Percentiles rank a stretch among this genome's conserved stretches.
These are phyloP conservation scores for Lamprotornis superbus DNA, from an alignment of 2,113 vertebrate genomes.

Conservation along the genomic window DNA sequence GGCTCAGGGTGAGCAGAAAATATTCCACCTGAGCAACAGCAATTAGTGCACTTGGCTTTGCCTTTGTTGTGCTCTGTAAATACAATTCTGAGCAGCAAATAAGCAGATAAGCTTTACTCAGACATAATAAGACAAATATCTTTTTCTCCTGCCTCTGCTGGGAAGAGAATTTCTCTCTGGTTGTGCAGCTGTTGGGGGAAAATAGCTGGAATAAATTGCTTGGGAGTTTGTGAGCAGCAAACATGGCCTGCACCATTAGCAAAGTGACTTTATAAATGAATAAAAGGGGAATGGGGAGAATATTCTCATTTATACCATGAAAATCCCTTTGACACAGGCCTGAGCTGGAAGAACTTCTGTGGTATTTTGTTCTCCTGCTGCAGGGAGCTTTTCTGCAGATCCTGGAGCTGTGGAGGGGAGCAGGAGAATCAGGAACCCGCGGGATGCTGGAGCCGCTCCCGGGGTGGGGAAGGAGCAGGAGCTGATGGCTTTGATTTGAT, in stretches of 20 bases:
- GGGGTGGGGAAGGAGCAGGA: not conserved
- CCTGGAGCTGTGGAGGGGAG: accelerated
- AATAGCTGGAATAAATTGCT: not conserved
- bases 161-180: not conserved
- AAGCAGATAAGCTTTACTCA: slow-evolving; percentile 6
- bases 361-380: not conserved
- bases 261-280: not conserved
- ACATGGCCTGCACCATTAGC: not conserved
- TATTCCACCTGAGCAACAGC: slow-evolving; percentile 42
- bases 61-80: slow-evolving; percentile 5
- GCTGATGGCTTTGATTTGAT: accelerated
- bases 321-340: not conserved
- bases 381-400: not conserved
- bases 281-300: not conserved
- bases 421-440: accelerated
- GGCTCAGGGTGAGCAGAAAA: not conserved
- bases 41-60: slow-evolving; percentile 37
- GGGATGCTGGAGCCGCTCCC: not conserved
- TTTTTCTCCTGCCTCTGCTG: not conserved
- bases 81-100: slow-evolving; percentile 5
- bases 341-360: not conserved
- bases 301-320: accelerated
- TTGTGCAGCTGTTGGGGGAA: slow-evolving; percentile 34
- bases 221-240: not conserved
- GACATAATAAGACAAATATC: not conserved